Evolutionary conservation across 2,797 vertebrate species (phyloP), one percentile per base, ranked within the genome.

Genomic region (Coregonus sp.): DNA sequence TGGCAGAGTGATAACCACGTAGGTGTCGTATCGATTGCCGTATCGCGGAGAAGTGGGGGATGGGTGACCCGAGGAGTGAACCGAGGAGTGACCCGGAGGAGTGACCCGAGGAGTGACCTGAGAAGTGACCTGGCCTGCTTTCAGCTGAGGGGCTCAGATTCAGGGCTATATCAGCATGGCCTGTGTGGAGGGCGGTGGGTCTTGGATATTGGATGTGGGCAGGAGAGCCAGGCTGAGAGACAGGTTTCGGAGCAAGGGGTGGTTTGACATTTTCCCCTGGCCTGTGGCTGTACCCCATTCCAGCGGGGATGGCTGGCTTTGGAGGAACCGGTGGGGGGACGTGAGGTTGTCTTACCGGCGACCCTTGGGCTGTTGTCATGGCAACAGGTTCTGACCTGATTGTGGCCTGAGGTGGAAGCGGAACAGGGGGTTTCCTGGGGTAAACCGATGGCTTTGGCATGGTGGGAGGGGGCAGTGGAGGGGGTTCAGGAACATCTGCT

Each of bases 1-100:
- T 82, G 98, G 98, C 85, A 99, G 92, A 14, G 98, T 99, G 85
- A 99, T 99, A 80, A 99, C 98, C 81, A 98, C 98, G 50, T 99
- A 99, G 0, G 98, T 99, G 92, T 98, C 97, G 80, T 91, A 92
- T 73, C 96, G 94, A 82, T 95, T 95, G 83, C 96, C 91, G 91
- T 95, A 90, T 85, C 97, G 97, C 65, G 94, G 94, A 81, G 95
- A 95, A 74, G 92, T 88, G 79, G 98, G 98, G 82, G 98, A 98
- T 71, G 97, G 97, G 20, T 63, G 59, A 63, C 59, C 59, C 20
- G 59, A 25, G 7, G 59, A 97, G 20, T 63, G 59, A 63, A 16
- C 59, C 20, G 59, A 25, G 7, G 59, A 63, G 11, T 63, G 20
- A 63, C 20, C 59, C 78, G 97, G 59, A 25, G 7, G 59, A 97